These are phyloP conservation scores for Rhyacophila evoluta DNA, from an alignment of 2,888 invertebrate species.

Conservation along the genomic window DNA sequence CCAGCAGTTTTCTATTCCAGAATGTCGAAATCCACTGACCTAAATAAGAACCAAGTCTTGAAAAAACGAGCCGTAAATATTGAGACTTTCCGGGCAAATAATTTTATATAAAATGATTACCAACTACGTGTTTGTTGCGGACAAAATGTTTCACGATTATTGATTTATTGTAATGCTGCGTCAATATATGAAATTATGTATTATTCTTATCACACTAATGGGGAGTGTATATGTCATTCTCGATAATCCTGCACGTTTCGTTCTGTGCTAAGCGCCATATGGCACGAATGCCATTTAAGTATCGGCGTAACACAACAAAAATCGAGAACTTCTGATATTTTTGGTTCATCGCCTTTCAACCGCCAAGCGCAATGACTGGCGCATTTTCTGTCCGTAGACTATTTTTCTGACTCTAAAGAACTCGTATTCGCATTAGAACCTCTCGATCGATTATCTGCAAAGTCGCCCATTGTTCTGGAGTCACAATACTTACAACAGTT, in stretches of 20 bases:
- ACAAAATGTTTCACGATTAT: too few species aligned
- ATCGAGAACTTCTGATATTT: not conserved
- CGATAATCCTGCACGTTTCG: not conserved
- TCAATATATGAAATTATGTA: too few species aligned
- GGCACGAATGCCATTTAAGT: constrained; percentile 2
- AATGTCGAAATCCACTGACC: too few species aligned
- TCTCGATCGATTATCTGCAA: not conserved
- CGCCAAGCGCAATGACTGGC: constrained; percentile 14
- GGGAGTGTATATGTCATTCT: not conserved
- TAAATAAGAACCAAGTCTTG: too few species aligned
- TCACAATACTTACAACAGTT: not conserved
- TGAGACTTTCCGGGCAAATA: too few species aligned
- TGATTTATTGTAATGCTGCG: too few species aligned
- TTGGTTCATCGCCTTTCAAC: constrained; percentile 16
- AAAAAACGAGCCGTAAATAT: too few species aligned
- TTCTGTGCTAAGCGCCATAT: not conserved
- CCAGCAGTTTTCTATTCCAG: too few species aligned
- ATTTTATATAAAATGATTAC: too few species aligned
- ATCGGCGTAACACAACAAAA: not conserved
- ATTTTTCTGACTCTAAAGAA: not conserved
- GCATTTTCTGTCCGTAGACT: not conserved
- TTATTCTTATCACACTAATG: not conserved
- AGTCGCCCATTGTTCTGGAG: not conserved
- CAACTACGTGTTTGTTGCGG: too few species aligned
- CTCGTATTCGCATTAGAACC: not conserved